Evolutionary conservation across 1,140 invertebrate species (phyloP), one percentile per base, ranked within the genome.

Genomic region (Coelopa frigida): DNA sequence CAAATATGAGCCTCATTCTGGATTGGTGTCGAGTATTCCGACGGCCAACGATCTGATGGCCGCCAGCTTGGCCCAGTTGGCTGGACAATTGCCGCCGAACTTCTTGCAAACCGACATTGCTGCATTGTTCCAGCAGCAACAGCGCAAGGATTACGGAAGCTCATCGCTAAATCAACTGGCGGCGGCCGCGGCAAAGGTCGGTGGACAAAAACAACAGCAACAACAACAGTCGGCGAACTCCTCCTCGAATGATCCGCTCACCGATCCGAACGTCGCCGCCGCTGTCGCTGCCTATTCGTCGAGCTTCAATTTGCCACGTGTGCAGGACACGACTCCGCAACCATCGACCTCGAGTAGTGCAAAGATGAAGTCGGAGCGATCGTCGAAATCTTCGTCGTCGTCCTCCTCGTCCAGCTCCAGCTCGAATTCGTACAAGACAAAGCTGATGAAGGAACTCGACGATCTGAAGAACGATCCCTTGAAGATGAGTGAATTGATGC

Each of bases 391-490:
- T 10, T 61, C 58, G 3, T 59, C 59, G n/a, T 54, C 57, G 14
- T 59, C 57, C 7, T 55, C 55, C 1, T 67, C 63, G 17, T 66
- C 60, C 3, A 61, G 55, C 21, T 58, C 56, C 14, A 53, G 57
- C 0, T 62, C 64, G 5, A 68, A 67, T 44, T 65, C 62, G 11
- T 68, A 68, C 20, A 68, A 68, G 40, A 68, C 64, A 1, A 68
- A 68, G 40, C 52, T 68, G 3, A 68, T 68, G 64, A 68, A 68
- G 24, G 64, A 68, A 50, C 53, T 68, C 39, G 64, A 68, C 33
- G 64, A 68, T 33, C 46, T 68, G 0, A 70, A 70, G 42, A 64
- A 65, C 36, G 66, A 70, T 55, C 61, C 66, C 0, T 36, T 66
- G 2, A 70, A 70, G 48, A 70, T 69, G 54, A 62, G 57, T 33